These are phyloP conservation scores for Muscicapa adusta DNA, from an alignment of 2,113 vertebrate species.

Conservation along the genomic window DNA sequence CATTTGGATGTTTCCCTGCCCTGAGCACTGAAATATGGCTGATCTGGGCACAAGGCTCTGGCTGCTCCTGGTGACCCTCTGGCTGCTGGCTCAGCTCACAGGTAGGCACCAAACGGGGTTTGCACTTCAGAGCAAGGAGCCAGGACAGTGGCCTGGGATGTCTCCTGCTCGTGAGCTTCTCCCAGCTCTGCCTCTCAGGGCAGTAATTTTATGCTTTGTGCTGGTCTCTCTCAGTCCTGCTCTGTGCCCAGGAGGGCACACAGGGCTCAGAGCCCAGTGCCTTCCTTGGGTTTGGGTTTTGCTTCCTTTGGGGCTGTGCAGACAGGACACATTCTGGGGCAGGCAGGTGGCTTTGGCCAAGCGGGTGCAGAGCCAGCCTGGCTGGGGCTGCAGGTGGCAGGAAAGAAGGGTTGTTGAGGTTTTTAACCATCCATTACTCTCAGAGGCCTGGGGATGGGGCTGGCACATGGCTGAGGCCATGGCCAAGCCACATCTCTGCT, in stretches of 20 bases:
- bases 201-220: accelerated
- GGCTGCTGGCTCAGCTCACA: neutral
- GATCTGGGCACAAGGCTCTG: neutral
- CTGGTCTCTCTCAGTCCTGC: neutral
- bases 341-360: neutral
- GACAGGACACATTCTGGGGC: neutral
- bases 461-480: accelerated
- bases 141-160: accelerated
- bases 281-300: neutral
- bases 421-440: neutral
- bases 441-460: accelerated
- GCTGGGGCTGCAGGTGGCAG: neutral
- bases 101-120: neutral
- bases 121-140: neutral
- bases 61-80: neutral
- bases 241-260: no score
- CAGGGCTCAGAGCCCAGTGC: accelerated
- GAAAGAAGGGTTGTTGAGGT: neutral
- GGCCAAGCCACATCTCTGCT: neutral
- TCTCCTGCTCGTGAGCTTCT: accelerated
- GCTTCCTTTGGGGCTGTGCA: accelerated
- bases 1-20: neutral
- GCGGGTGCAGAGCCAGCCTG: neutral
- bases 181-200: neutral
- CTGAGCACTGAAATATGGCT: neutral